These are phyloP conservation scores for Polyergus mexicanus DNA, from an alignment of 1,140 invertebrate species.

Conservation along the genomic window DNA sequence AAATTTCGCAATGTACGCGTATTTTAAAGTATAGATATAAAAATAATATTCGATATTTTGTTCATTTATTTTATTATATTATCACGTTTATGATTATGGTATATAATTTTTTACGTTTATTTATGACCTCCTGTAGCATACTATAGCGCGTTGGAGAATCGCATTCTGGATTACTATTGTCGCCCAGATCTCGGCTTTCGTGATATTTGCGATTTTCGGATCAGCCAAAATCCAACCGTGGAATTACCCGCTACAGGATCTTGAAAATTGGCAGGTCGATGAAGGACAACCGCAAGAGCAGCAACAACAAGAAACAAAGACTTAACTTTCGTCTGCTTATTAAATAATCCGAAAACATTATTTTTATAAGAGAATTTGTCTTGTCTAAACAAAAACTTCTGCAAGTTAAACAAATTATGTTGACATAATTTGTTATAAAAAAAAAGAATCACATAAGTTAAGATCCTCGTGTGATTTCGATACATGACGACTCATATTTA, in stretches of 20 bases:
- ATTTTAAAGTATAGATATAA: neutral
- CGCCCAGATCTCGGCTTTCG: slow-evolving; percentile 90
- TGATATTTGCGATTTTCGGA: slow-evolving; percentile 92
- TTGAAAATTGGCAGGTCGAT: slow-evolving; percentile 21
- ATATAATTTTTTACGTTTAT: too few species aligned
- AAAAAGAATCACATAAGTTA: neutral
- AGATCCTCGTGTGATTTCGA: neutral
- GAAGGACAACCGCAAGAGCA: slow-evolving; percentile 4
- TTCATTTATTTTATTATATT: neutral
- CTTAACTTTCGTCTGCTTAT: slow-evolving; percentile 4
- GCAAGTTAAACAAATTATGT: neutral
- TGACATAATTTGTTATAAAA: neutral
- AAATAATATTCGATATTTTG: neutral
- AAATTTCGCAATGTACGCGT: neutral
- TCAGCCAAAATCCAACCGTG: slow-evolving; percentile 94
- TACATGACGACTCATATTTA: neutral
- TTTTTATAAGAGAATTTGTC: neutral
- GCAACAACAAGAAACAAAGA: slow-evolving; percentile 42
- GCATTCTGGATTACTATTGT: slow-evolving; percentile 93
- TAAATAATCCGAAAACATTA: neutral
- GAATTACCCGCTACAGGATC: slow-evolving; percentile 87
- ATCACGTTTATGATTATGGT: too few species aligned
- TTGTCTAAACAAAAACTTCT: neutral
- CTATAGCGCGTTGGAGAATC: slow-evolving; percentile 92
- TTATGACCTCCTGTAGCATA: slow-evolving; percentile 88